Evolutionary conservation across 2,113 vertebrate genomes (phyloP), one percentile per base, ranked within the genome.

Genomic region (Channa maculata): DNA sequence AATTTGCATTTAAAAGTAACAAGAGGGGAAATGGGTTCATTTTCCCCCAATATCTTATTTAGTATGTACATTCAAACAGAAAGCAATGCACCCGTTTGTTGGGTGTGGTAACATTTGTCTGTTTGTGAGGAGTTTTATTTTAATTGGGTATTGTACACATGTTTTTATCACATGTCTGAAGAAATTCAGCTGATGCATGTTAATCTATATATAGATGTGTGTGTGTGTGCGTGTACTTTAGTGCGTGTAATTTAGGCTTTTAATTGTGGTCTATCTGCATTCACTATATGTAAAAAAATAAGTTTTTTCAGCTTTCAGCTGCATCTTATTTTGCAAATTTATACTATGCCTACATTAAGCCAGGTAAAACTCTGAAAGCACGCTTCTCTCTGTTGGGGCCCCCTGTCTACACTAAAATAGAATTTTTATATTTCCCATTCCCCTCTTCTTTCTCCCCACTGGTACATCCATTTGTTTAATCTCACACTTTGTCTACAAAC

Each of bases 1-100:
- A 75, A 94, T 94, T 94, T 93, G 92, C 92, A 94, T 94, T 94
- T 94, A 86, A 94, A 94, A 94, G 92, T 92, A 88, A 89, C 69
- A 77, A 36, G 63, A 82, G 76, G 81, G 85, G 81, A 92, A 92
- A 91, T 85, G 76, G 86, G 81, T 89, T 90, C 65, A 82, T 91
- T 90, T 90, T 79, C 59, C 75, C 57, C 82, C 74, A 85, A 24
- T 92, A 65, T 88, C 88, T 90, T 89, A 91, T 92, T 92, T 65
- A 92, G 81, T 84, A 48, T 86, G 78, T 86, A 88, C 79, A 83
- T 89, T 89, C 83, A 33, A 87, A 57, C 71, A 70, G 75, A 87
- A 80, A 84, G 84, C 78, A 79, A 65, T 11, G 81, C 33, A 15
- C 15, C 12, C 52, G 77, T 82, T 80, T 88, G 73, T 83, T 89